Conservation (phyloP, 2,888 invertebrate genomes). For the Athalia cordata region DNA sequence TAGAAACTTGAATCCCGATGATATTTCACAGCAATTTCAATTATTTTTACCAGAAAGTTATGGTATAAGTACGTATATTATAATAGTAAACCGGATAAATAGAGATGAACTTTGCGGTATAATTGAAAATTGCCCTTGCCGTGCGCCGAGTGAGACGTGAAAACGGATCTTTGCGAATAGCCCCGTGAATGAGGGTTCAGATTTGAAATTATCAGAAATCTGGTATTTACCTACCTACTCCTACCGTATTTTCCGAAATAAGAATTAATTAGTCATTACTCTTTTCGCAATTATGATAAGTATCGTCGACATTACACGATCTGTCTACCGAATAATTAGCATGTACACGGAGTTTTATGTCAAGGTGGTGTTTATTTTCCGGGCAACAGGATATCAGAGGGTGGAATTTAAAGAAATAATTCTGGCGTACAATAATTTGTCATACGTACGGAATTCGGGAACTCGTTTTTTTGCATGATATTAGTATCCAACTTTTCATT, state of each 20-base stretch:
- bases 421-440: background rate
- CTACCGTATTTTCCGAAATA: background rate
- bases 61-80: too few relatives aligned
- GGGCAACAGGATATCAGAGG: background rate
- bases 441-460: too few relatives aligned
- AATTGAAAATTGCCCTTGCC: background rate
- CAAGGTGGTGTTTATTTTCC: background rate
- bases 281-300: conserved; percentile 1
- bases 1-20: too few relatives aligned
- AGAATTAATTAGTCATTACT: conserved; percentile 5
- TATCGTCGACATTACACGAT: too few relatives aligned
- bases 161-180: conserved; percentile 17
- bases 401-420: background rate
- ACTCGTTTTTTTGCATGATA: too few relatives aligned
- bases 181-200: background rate
- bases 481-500: too few relatives aligned
- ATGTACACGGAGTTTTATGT: background rate
- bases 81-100: too few relatives aligned
- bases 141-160: background rate
- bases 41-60: background rate
- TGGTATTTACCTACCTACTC: too few relatives aligned
- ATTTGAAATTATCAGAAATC: background rate
- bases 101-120: conserved; percentile 1
- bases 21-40: background rate
- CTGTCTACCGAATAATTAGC: background rate